phyloP scores from a whole-genome alignment of 1,140 invertebrate species.

The Bombus sylvicola region DNA sequence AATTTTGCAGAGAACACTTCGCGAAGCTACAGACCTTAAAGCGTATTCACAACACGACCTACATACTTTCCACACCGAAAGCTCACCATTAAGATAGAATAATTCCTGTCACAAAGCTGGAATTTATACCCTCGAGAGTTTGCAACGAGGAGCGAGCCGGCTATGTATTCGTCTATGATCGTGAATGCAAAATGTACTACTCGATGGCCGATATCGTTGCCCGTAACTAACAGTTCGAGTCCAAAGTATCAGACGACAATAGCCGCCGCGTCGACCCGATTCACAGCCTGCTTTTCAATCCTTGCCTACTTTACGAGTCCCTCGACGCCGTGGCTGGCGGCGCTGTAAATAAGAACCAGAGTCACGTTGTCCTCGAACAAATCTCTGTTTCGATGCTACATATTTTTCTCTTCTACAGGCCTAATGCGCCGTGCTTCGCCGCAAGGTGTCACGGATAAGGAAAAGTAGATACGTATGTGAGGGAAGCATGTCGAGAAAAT shows the following conservation, averaged over 20 bases:
- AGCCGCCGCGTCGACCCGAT: slow-evolving; percentile 46
- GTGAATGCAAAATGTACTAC: slow-evolving; percentile 54
- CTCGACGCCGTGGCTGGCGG: slow-evolving; percentile 57
- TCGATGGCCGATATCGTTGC: slow-evolving; percentile 43
- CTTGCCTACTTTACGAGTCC: slow-evolving; percentile 72
- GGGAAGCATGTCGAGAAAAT: neutral
- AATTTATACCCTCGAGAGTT: slow-evolving; percentile 39
- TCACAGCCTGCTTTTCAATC: slow-evolving; percentile 71
- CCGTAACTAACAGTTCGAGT: slow-evolving; percentile 45
- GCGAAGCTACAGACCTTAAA: neutral
- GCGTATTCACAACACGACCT: slow-evolving; percentile 11
- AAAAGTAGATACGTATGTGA: neutral
- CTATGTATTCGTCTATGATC: neutral
- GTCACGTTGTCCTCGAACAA: slow-evolving; percentile 26
- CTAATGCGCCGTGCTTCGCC: slow-evolving; percentile 16
- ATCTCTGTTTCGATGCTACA: slow-evolving; percentile 44
- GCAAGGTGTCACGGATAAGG: neutral
- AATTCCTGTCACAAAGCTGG: slow-evolving; percentile 36
- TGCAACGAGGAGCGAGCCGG: neutral
- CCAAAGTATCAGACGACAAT: slow-evolving; percentile 63
- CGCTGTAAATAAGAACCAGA: slow-evolving; percentile 73
- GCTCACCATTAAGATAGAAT: slow-evolving; percentile 31
- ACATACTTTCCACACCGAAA: slow-evolving; percentile 6
- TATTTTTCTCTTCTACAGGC: slow-evolving; percentile 15
- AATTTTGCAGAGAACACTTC: slow-evolving; percentile 3